A percentile compares a stretch with the other conserved stretches of the same genome.
These are phyloP conservation scores for Propsilocerus akamusi DNA, from an alignment of 1,140 invertebrate species.

Conservation along the genomic window DNA sequence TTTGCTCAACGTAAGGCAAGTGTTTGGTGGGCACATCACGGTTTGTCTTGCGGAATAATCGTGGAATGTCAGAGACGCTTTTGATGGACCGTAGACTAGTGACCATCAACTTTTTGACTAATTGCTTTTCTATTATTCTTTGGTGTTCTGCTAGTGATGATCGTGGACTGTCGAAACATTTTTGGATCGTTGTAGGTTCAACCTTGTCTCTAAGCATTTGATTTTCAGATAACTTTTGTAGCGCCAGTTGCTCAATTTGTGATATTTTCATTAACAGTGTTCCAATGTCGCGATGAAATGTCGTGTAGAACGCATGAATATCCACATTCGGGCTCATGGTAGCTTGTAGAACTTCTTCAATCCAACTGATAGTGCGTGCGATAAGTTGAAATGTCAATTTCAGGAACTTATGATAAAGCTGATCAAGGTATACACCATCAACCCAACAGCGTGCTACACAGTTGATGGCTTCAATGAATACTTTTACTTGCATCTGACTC, in stretches of 20 bases:
- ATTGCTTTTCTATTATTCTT: constrained; percentile 31
- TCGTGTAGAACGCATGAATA: constrained; percentile 13
- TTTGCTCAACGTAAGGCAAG: constrained; percentile 54
- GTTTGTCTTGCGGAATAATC: constrained; percentile 84
- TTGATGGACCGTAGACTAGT: constrained; percentile 37
- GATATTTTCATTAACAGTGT: constrained; percentile 14
- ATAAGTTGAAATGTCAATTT: constrained; percentile 69
- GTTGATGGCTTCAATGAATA: constrained; percentile 15
- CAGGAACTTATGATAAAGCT: constrained; percentile 67
- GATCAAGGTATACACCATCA: constrained; percentile 48
- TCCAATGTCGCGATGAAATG: constrained; percentile 15
- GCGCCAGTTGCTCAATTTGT: constrained; percentile 9
- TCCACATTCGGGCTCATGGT: constrained; percentile 8
- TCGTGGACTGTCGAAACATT: constrained; percentile 29
- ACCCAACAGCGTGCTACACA: constrained; percentile 47
- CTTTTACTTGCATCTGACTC: constrained; percentile 7
- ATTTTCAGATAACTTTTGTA: constrained; percentile 8
- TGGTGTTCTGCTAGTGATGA: constrained; percentile 27
- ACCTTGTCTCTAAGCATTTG: constrained; percentile 10
- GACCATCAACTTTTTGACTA: constrained; percentile 34
- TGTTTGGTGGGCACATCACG: constrained; percentile 61
- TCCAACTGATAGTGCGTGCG: constrained; percentile 55
- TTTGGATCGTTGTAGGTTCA: constrained; percentile 13
- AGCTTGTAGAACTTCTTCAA: constrained; percentile 22
- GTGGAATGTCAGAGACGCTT: constrained; percentile 77